A percentile compares a stretch with the other conserved stretches of the same genome.
phyloP scores from a whole-genome alignment of 2,888 invertebrate genomes.

The Flabesymbios commensalis region DNA sequence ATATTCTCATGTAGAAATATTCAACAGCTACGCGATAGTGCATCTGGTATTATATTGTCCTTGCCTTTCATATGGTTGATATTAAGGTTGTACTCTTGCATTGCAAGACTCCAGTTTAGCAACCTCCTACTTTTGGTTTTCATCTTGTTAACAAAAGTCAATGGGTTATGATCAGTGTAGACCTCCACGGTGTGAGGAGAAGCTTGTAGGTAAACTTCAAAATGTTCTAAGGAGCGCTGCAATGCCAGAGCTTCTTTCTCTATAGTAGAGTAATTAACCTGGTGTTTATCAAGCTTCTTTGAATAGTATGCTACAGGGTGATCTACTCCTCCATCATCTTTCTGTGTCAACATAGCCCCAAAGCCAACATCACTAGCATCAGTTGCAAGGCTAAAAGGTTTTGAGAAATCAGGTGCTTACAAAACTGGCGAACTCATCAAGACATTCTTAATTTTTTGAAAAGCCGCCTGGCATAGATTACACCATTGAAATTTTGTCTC shows the following conservation, averaged over 20 bases:
- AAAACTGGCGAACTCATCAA: not conserved
- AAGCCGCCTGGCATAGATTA: not conserved
- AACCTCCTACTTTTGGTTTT: slow-evolving; percentile 4
- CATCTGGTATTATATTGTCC: slow-evolving; percentile 1
- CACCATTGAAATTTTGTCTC: not conserved
- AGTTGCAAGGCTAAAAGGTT: not conserved
- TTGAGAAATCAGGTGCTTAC: not conserved
- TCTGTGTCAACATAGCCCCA: not conserved
- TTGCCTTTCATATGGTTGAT: not conserved
- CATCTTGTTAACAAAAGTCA: not conserved
- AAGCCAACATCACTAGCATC: slow-evolving; percentile 5
- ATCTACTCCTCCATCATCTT: not conserved
- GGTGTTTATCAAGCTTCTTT: slow-evolving; percentile 2
- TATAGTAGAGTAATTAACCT: slow-evolving; percentile 22
- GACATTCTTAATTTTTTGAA: not conserved
- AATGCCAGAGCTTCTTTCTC: slow-evolving; percentile 16
- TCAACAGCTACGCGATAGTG: not conserved
- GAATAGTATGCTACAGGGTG: slow-evolving; percentile 8
- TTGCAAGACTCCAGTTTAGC: not conserved
- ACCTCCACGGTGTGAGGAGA: not conserved
- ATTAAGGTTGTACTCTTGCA: not conserved
- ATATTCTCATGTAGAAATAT: too few species aligned
- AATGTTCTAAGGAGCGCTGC: slow-evolving; percentile 15
- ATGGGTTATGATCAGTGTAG: slow-evolving; percentile 6
- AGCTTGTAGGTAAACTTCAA: slow-evolving; percentile 12